These are phyloP conservation scores for Callaeas wilsoni DNA, from an alignment of 2,113 vertebrate genomes.

Conservation along the genomic window DNA sequence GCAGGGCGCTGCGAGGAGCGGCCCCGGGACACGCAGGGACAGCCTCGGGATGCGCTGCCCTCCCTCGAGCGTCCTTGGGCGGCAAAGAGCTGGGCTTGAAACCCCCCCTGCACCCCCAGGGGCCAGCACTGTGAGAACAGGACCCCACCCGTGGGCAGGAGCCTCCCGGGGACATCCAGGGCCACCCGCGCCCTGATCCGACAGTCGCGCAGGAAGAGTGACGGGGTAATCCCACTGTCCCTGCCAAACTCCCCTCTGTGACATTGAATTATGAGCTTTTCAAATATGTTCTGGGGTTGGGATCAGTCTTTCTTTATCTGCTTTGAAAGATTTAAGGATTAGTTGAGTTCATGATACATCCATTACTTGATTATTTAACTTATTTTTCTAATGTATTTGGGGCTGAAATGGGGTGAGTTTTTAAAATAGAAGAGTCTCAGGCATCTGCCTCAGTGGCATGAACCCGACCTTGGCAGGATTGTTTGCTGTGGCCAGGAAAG, in stretches of 20 bases:
- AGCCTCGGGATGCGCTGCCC: rapidly evolving
- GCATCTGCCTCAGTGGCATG: not conserved
- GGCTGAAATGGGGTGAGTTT: not conserved
- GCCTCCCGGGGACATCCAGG: not conserved
- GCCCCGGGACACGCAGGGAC: not conserved
- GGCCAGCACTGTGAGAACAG: not conserved
- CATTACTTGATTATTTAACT: constrained; percentile 57
- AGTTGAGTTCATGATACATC: constrained; percentile 13
- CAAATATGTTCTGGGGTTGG: constrained; percentile 17
- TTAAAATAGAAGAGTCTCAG: not conserved
- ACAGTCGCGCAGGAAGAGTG: not conserved
- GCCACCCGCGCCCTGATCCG: not conserved
- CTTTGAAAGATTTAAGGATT: constrained; percentile 56
- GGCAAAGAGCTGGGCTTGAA: not conserved
- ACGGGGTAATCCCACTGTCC: not conserved
- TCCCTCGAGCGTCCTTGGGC: rapidly evolving
- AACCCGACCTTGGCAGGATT: not conserved
- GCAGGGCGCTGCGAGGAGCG: rapidly evolving
- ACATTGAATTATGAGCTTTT: constrained; percentile 54
- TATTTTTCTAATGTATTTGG: not conserved
- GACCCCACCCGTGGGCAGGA: not conserved
- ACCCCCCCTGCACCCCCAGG: not conserved
- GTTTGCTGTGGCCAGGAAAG: not conserved
- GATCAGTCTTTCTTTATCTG: constrained; percentile 57
- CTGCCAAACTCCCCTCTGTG: not conserved